Percentiles rank a stretch among this genome's conserved stretches.
phyloP scores from a whole-genome alignment of 2,113 vertebrate genomes.

The Bubo bubo region DNA sequence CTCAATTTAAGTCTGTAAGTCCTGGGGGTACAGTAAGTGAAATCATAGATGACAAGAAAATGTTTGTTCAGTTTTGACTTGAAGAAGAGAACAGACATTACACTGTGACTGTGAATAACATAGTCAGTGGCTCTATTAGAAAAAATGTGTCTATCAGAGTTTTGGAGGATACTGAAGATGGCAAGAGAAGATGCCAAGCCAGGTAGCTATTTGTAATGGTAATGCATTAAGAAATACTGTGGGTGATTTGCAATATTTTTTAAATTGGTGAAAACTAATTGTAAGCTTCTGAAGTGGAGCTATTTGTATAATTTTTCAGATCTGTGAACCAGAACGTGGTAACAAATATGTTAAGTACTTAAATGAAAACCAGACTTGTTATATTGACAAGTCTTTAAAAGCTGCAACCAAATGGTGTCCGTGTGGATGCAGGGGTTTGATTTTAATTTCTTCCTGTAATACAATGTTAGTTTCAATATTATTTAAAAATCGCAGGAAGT shows the following conservation, averaged over 20 bases:
- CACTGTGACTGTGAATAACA: not conserved
- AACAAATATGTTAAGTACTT: not conserved
- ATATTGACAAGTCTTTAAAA: not conserved
- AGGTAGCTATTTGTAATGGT: not conserved
- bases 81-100: not conserved
- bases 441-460: not conserved
- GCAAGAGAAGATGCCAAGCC: not conserved
- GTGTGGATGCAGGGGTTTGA: not conserved
- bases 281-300: not conserved
- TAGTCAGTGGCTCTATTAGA: not conserved
- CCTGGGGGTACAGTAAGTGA: not conserved
- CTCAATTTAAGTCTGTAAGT: not conserved
- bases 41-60: not conserved
- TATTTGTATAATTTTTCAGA: not conserved
- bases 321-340: not conserved
- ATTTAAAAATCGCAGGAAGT: not conserved
- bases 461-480: not conserved
- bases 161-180: not conserved
- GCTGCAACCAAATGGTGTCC: fast-evolving
- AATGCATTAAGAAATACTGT: not conserved
- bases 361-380: not conserved
- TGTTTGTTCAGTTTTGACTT: not conserved
- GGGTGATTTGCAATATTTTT: not conserved
- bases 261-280: not conserved
- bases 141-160: not conserved